Evolutionary conservation across 2,113 vertebrate genomes (phyloP), one percentile per base, ranked within the genome.

Genomic region (Cyanistes caeruleus): DNA sequence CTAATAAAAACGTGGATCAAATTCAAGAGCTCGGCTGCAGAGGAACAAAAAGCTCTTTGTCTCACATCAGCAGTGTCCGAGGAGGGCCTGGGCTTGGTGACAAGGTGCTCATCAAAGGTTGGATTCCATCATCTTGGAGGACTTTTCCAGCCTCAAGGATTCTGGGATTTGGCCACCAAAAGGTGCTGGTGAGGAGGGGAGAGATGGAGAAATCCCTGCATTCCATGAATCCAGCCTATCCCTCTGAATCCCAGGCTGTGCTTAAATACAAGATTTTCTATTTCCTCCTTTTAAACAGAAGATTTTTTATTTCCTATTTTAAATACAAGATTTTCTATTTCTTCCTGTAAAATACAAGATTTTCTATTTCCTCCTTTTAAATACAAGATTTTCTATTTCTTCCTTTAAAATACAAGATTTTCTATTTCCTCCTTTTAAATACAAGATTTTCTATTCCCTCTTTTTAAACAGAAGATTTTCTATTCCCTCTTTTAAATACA

Each of bases 401-500:
- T 39, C 39, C 11, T 39, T 39, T 39, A 10, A 39, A 39, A 39
- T 39, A 39, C 39, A 39, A 39, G 39, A 39, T 39, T 79, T 63
- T 90, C 70, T 18, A 39, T 81, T 90, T 86, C 95, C 83, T 92
- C 75, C 84, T 90, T 94, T 81, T 94, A 39, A 39, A 39, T 11
- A 39, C 9, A 39, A 39, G 9, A 11, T 39, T 39, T 39, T 39
- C 39, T 39, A 39, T 39, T 39, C 10, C 39, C 39, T 39, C 39
- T 10, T 39, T 39, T 37, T 37, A 37, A 37, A 37, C 9, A 39
- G 37, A 39, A 39, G 37, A 39, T 39, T 39, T 39, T 39, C 37
- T 39, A 39, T 39, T 39, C 10, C 37, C 37, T 39, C 37, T 10
- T 39, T 39, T 12, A 39, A 39, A 39, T 39, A 39, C 39, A 39